Evolutionary conservation across 2,888 invertebrate genomes (phyloP).

Genomic region (Azorinus chamasolen): DNA sequence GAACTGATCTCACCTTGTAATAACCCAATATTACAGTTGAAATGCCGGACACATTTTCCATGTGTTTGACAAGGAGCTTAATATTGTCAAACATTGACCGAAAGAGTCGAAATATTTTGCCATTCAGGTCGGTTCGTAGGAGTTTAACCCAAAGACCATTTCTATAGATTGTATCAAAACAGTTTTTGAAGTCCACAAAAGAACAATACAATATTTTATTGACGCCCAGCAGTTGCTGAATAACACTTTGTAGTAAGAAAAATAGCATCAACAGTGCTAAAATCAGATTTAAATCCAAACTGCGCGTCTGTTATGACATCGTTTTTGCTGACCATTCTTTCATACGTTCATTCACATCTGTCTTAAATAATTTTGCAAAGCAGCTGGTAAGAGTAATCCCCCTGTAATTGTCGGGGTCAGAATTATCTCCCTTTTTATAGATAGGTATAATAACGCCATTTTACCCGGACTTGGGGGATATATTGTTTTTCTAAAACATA

Average conservation of each 20-base stretch:
- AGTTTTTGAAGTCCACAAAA: conserved; percentile 48
- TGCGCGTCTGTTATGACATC: conserved; percentile 50
- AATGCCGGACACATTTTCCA: too few relatives aligned
- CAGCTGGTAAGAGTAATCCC: too few relatives aligned
- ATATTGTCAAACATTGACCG: conserved; percentile 21
- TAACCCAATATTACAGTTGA: conserved; percentile 20
- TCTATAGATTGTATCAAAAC: conserved; percentile 47
- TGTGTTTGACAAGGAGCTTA: conserved; percentile 36
- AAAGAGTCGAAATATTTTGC: too few relatives aligned
- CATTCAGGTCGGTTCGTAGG: conserved; percentile 32
- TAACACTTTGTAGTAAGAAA: conserved; percentile 40
- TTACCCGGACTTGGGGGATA: conserved; percentile 41
- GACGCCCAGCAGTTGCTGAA: neutral
- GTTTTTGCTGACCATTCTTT: conserved; percentile 22
- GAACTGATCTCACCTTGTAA: too few relatives aligned
- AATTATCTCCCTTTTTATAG: too few relatives aligned
- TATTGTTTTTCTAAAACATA: conserved; percentile 18
- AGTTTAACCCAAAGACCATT: conserved; percentile 47
- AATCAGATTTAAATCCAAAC: too few relatives aligned
- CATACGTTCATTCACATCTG: too few relatives aligned
- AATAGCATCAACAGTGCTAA: conserved; percentile 53
- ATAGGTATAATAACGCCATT: conserved; percentile 47
- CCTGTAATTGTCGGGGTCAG: too few relatives aligned
- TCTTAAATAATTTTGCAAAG: too few relatives aligned
- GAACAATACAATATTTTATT: conserved; percentile 37